Evolutionary conservation across 2,113 vertebrate species (phyloP).

Genomic region (Trichomycterus rosablanca): DNA sequence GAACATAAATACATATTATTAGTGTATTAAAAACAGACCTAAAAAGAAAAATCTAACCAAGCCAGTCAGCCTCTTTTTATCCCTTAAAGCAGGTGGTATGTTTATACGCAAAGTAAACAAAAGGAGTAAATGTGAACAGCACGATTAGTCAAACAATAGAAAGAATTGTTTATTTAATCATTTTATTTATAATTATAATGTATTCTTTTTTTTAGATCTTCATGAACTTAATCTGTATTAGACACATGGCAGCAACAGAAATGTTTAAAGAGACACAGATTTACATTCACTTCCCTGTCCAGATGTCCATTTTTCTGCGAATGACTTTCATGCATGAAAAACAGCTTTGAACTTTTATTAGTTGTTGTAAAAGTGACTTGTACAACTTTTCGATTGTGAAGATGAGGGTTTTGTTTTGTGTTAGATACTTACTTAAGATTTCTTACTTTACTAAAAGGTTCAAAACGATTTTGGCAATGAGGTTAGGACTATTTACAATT

Average conservation of each 20-base stretch:
- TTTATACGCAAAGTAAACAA: conserved; percentile 45
- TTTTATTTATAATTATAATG: conserved; percentile 20
- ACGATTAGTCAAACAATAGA: conserved; percentile 51
- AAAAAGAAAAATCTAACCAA: conserved; percentile 27
- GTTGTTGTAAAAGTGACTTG: conserved; percentile 9
- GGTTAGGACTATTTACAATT: conserved; percentile 20
- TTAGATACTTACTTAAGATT: conserved; percentile 1
- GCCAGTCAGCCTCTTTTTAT: conserved; percentile 5
- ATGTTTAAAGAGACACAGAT: conserved; percentile 1
- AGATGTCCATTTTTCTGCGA: background rate
- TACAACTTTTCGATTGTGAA: conserved; percentile 10
- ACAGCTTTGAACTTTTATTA: background rate
- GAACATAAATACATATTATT: conserved; percentile 45
- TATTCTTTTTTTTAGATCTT: conserved; percentile 24
- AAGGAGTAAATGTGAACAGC: conserved; percentile 45
- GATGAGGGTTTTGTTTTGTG: conserved; percentile 1
- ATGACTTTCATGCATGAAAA: background rate
- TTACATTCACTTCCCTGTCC: conserved; percentile 20
- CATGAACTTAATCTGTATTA: conserved; percentile 8
- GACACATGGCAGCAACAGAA: conserved; percentile 9
- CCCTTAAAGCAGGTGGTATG: too few relatives aligned
- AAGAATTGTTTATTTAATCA: conserved; percentile 13
- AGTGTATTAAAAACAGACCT: conserved; percentile 32
- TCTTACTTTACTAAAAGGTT: conserved; percentile 2
- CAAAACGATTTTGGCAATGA: background rate